Evolutionary conservation across 2,888 invertebrate genomes (phyloP).

Genomic region (Drosophila robusta): DNA sequence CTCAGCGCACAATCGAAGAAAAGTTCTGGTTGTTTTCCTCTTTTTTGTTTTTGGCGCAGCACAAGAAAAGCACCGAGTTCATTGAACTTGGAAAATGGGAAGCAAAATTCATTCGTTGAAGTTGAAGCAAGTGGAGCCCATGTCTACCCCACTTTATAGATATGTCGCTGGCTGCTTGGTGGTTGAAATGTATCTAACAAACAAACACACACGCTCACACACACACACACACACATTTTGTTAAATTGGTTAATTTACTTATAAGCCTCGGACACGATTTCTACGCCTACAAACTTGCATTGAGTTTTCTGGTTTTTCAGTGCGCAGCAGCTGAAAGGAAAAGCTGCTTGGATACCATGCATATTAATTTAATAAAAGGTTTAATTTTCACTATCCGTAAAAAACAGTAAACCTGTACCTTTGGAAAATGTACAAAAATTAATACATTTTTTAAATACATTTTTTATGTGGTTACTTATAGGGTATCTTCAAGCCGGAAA

Average conservation of each 20-base stretch:
- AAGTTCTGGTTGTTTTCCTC: constrained; percentile 31
- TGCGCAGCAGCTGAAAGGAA: background rate
- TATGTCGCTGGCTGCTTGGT: constrained; percentile 38
- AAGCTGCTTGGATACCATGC: background rate
- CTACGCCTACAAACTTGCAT: constrained; percentile 10
- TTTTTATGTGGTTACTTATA: background rate
- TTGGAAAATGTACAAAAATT: no score
- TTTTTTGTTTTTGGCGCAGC: constrained; percentile 51
- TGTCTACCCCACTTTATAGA: constrained; percentile 32
- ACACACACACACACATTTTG: constrained; percentile 15
- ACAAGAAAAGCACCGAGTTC: constrained; percentile 64
- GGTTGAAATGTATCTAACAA: constrained; percentile 29
- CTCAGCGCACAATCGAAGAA: constrained; percentile 14
- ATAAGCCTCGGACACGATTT: background rate
- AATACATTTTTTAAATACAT: no score
- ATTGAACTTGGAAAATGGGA: constrained; percentile 64
- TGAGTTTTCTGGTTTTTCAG: constrained; percentile 16
- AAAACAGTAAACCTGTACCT: no score
- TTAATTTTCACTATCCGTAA: background rate
- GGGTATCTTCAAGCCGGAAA: background rate
- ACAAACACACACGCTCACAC: constrained; percentile 17
- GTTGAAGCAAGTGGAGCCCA: constrained; percentile 36
- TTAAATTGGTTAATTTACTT: constrained; percentile 59
- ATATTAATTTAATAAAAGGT: background rate
- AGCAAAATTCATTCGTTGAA: constrained; percentile 31